A percentile compares a stretch with the other conserved stretches of the same genome.
These are phyloP conservation scores for Conistra vaccinii DNA, from an alignment of 2,888 invertebrate species.

Conservation along the genomic window DNA sequence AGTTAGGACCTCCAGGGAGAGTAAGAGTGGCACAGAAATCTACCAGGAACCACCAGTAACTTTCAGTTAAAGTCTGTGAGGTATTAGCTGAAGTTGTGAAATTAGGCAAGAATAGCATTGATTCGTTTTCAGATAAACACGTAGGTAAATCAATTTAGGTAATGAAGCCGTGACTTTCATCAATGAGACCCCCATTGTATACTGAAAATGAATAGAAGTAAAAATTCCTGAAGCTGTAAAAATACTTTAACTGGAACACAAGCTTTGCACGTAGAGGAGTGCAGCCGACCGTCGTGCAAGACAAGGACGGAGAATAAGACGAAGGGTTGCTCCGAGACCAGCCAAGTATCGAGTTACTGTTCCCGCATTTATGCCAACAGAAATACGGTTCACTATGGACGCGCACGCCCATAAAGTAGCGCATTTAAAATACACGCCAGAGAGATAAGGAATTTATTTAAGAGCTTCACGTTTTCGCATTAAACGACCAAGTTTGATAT, in stretches of 20 bases:
- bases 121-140: too few species aligned
- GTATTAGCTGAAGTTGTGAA: too few species aligned
- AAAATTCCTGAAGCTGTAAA: conserved; percentile 33
- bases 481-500: conserved; percentile 36
- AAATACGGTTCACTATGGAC: conserved; percentile 85
- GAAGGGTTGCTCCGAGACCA: conserved; percentile 91
- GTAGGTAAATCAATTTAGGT: too few species aligned
- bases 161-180: background rate
- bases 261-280: conserved; percentile 82
- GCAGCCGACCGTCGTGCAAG: conserved; percentile 89
- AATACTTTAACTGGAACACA: conserved; percentile 66
- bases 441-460: conserved; percentile 90
- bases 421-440: conserved; percentile 89
- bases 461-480: conserved; percentile 68
- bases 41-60: too few species aligned
- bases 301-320: conserved; percentile 91
- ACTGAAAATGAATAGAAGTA: background rate
- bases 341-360: conserved; percentile 84
- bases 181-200: background rate
- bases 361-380: conserved; percentile 68
- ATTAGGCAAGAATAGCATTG: too few species aligned
- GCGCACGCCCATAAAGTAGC: conserved; percentile 87
- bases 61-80: too few species aligned
- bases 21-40: too few species aligned
- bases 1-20: too few species aligned